These are phyloP conservation scores for Sturmia bella DNA, from an alignment of 2,888 invertebrate species.

Conservation along the genomic window DNA sequence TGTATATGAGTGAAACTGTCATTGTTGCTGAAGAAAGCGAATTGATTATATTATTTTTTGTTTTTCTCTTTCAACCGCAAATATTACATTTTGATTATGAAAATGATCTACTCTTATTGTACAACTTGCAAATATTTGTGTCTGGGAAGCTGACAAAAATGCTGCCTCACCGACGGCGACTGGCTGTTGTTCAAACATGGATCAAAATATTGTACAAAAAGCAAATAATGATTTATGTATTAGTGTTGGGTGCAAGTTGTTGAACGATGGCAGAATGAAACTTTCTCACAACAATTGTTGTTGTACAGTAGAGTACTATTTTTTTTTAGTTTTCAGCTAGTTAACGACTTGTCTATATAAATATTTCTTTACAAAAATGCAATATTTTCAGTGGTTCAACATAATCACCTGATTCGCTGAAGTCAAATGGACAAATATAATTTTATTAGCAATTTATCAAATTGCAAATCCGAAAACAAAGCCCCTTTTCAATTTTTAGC, in stretches of 20 bases:
- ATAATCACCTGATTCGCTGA: slow-evolving; percentile 38
- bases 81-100: neutral
- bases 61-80: neutral
- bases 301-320: too few species aligned
- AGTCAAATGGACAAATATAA: slow-evolving; percentile 34
- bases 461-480: neutral
- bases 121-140: slow-evolving; percentile 18
- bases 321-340: too few species aligned
- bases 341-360: too few species aligned
- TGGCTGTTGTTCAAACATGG: slow-evolving; percentile 43
- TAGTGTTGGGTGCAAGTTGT: slow-evolving; percentile 11
- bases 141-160: slow-evolving; percentile 28
- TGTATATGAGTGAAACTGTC: too few species aligned
- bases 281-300: too few species aligned
- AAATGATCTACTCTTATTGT: too few species aligned
- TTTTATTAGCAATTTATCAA: slow-evolving; percentile 20
- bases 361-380: too few species aligned
- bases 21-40: neutral
- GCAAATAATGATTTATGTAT: neutral
- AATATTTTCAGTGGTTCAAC: slow-evolving; percentile 34
- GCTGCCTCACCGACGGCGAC: slow-evolving; percentile 8
- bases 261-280: neutral
- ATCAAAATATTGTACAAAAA: slow-evolving; percentile 14
- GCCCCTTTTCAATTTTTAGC: too few species aligned
- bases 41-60: neutral